Evolutionary conservation across 2,888 invertebrate species (phyloP).

Genomic region (Busseola fusca): DNA sequence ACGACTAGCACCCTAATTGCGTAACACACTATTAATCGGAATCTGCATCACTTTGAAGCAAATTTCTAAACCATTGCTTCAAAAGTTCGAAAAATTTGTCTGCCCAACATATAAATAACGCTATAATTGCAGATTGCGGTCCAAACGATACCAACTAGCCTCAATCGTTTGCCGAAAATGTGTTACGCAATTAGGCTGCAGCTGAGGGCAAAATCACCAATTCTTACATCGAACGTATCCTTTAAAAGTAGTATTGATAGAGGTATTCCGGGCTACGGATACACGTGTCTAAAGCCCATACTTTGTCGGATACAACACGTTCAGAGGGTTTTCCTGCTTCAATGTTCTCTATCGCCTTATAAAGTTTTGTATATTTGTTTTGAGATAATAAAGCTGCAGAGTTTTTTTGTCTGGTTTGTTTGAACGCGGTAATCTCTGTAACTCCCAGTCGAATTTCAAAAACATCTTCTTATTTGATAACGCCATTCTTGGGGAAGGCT

Average conservation of each 20-base stretch:
- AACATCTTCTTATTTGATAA: not conserved
- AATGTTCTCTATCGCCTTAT: conserved; percentile 7
- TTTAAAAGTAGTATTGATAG: not conserved
- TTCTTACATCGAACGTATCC: not conserved
- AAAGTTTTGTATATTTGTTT: not conserved
- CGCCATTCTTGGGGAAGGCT: not conserved
- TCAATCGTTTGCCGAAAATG: too few relatives aligned
- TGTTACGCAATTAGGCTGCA: too few relatives aligned
- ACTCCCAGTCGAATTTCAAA: not conserved
- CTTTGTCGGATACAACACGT: not conserved
- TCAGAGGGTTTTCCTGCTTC: not conserved
- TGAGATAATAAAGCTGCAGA: not conserved
- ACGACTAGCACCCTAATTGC: not conserved
- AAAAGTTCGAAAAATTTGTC: too few relatives aligned
- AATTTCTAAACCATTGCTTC: too few relatives aligned
- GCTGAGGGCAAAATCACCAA: not conserved
- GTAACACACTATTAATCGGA: too few relatives aligned
- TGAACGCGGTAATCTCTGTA: not conserved
- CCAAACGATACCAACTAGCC: too few relatives aligned
- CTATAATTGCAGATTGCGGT: too few relatives aligned
- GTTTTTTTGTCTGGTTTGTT: not conserved
- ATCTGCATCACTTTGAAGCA: too few relatives aligned
- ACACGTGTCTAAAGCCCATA: not conserved
- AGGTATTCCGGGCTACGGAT: not conserved
- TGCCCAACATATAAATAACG: too few relatives aligned